These are phyloP conservation scores for Trematomus bernacchii DNA, from an alignment of 2,797 vertebrate genomes.

Conservation along the genomic window DNA sequence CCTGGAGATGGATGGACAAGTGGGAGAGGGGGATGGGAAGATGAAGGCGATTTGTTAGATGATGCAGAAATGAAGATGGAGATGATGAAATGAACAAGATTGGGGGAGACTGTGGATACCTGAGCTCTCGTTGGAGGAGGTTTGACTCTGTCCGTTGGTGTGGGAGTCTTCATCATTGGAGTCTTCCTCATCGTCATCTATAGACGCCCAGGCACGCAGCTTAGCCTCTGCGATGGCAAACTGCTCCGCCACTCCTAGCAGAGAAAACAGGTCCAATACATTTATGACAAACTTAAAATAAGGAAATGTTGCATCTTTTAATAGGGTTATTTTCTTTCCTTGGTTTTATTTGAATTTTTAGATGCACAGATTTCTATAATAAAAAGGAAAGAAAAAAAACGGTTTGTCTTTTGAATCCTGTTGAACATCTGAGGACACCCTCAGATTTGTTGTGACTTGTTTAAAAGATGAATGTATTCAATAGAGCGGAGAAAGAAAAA, in stretches of 20 bases:
- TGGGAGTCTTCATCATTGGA: conserved; percentile 91
- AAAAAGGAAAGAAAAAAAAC: background rate
- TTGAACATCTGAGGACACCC: no score
- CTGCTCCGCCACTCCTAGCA: conserved; percentile 93
- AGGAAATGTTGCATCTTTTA: background rate
- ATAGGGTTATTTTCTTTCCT: background rate
- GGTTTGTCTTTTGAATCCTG: background rate
- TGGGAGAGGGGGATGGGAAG: conserved; percentile 18
- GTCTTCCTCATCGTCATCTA: conserved; percentile 90
- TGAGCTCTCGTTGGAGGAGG: conserved; percentile 69
- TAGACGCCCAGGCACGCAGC: conserved; percentile 95
- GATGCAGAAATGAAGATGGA: conserved; percentile 24
- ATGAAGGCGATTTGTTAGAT: conserved; percentile 46
- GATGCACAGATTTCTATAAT: background rate
- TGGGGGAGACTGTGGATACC: conserved; percentile 60
- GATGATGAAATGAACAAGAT: conserved; percentile 22
- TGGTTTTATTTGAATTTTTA: background rate
- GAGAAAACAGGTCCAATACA: conserved; percentile 16
- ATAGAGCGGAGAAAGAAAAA: background rate
- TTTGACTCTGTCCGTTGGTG: conserved; percentile 40
- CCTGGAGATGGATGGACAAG: conserved; percentile 53
- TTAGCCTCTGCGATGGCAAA: conserved; percentile 98
- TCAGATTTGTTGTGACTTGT: background rate
- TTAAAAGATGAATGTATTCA: background rate
- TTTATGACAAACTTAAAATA: background rate